phyloP scores from a whole-genome alignment of 2,888 invertebrate species.

The Tetragnatha montana region DNA sequence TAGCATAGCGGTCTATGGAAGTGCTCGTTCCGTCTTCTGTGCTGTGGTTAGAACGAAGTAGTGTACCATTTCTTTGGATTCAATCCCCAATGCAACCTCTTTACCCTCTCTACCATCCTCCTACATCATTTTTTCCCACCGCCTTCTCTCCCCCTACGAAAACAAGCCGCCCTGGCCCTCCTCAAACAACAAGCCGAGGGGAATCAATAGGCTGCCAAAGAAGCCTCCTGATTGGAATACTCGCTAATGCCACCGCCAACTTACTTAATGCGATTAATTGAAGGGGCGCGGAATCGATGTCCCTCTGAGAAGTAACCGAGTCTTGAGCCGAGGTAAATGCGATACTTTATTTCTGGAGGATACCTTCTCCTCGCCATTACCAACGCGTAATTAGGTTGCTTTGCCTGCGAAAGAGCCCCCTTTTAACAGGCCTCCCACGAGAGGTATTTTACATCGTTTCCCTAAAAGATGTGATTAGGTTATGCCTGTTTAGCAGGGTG shows the following conservation, averaged over 20 bases:
- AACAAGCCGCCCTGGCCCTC: too few relatives aligned
- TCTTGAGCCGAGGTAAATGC: not conserved
- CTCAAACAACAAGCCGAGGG: conserved; percentile 9
- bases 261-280: conserved; percentile 66
- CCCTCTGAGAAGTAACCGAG: not conserved
- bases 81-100: too few relatives aligned
- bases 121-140: too few relatives aligned
- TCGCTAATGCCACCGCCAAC: conserved; percentile 48
- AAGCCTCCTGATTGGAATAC: conserved; percentile 42
- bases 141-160: too few relatives aligned
- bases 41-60: too few relatives aligned
- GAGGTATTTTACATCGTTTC: not conserved
- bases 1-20: too few relatives aligned
- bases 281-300: conserved; percentile 45
- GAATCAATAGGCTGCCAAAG: conserved; percentile 22
- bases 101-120: too few relatives aligned
- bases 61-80: too few relatives aligned
- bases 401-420: not conserved
- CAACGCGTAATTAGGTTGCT: not conserved
- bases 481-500: not conserved
- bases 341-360: not conserved
- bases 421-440: not conserved
- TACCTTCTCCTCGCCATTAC: not conserved
- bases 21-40: too few relatives aligned
- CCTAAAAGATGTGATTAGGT: conserved; percentile 1